Evolutionary conservation across 2,888 invertebrate species (phyloP), one percentile per base, ranked within the genome.

Genomic region (Stenotaenia linearis): DNA sequence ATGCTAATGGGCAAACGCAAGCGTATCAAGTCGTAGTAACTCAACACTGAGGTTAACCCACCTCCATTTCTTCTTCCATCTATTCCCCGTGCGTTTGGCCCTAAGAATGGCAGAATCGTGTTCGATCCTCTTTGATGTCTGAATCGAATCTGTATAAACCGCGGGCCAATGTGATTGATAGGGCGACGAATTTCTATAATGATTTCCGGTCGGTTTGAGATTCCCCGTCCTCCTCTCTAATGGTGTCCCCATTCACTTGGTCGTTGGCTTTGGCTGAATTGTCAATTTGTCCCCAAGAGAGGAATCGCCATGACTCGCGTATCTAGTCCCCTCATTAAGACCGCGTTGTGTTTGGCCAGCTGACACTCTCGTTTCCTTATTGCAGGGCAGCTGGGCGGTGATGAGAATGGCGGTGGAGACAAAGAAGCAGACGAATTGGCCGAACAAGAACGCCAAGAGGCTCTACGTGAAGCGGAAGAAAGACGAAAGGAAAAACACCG

Each of bases 371-470:
- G 37, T 74, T 61, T 76, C 28, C 40, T 23, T 76, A 21, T 80
- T 81, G 35, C 76, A 78, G 80, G 78, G 32, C 80, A 79, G 80
- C 35, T 80, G 76, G 86, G 86, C 83, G 92, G 92, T 82, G 95
- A 94, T 86, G 94, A 94, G 90, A 84, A 84, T 75, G 83, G 83
- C 78, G 94, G 92, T 87, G 95, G 94, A 86, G 97, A 97, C 88
- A 96, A 96, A 91, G 97, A 96, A 89, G 96, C 96, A 91, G 96
- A 97, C 89, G 97, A 97, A 88, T 98, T 98, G 89, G 95, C 95
- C 86, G 97, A 97, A 90, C 93, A 97, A 86, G 98, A 98, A 87
- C 92, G 98, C 85, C 93, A 95, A 88, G 98, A 98, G 88, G 98
- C 98, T 85, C 95, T 98, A 89, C 90, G 93, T 84, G 98, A 99